Base-by-base conservation (phyloP, 1,140 invertebrate genomes). In the Armadillidium nasatum region DNA sequence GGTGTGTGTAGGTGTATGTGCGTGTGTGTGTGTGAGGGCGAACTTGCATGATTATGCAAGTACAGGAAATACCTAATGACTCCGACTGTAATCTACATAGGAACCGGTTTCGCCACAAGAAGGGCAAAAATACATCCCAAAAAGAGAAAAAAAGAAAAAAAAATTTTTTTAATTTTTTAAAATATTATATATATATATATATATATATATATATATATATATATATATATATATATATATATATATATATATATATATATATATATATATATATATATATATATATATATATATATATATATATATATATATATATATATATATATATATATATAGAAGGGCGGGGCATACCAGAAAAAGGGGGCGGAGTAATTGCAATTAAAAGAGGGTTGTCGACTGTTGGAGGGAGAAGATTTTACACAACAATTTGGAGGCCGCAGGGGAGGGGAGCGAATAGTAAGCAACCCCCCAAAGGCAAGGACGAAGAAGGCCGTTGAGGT, bases 401-500 rank as follows among this genome's bases (percentile, higher is more conserved):
- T 60, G 50, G 50, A 60, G 11, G 50, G 50, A 60, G 50, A 60
- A 33, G 33, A 33, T 33, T 33, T 33, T 33, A 33, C 33, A 33
- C 33, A 33, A 33, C 33, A 33, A 33, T 33, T 33, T 33, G 33
- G 33, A 6, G n/a, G n/a, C n/a, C n/a, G n/a, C n/a, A n/a, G 33
- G 33, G 33, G 6, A 33, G 33, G 33, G 33, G 33, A 33, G 33
- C 33, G 33, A 33, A 33, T 33, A 33, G 33, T 33, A 33, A 60
- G 19, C 50, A 60, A 60, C 50, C 50, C 50, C 19, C 50, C 50
- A 19, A 33, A 33, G 50, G 50, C 50, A 60, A 60, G 50, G 50
- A 60, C 50, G 50, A 19, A 60, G 50, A 60, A 60, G 50, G 50
- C 50, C 50, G 50, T 19, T 15, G 50, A 60, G 50, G 50, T 60